phyloP scores from a whole-genome alignment of 1,140 invertebrate genomes.

The Homalodisca vitripennis region DNA sequence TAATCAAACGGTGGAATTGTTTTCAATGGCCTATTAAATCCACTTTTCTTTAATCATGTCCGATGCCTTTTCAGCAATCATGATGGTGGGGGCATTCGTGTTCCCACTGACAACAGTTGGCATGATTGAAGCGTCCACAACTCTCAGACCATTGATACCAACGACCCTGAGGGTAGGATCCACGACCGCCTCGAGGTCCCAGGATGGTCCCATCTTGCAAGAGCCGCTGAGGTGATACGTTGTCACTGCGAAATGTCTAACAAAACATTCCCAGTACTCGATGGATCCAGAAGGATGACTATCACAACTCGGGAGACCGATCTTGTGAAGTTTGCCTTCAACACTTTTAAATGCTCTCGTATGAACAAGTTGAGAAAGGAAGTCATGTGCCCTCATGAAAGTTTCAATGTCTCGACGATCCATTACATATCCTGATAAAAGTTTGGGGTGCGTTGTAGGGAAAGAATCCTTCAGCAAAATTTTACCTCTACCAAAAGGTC shows the following conservation, averaged over 20 bases:
- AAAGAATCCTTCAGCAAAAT: slow-evolving; percentile 61
- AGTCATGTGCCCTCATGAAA: slow-evolving; percentile 53
- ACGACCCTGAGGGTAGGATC: slow-evolving; percentile 77
- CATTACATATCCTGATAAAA: slow-evolving; percentile 77
- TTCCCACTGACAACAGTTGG: slow-evolving; percentile 79
- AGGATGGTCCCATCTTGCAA: slow-evolving; percentile 78
- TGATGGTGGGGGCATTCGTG: slow-evolving; percentile 81
- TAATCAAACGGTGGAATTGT: too few species aligned
- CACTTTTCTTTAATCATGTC: slow-evolving; percentile 79
- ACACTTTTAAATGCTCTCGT: slow-evolving; percentile 40
- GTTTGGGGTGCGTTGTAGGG: slow-evolving; percentile 68
- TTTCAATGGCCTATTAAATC: too few species aligned
- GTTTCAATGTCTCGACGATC: slow-evolving; percentile 64
- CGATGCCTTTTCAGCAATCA: slow-evolving; percentile 84
- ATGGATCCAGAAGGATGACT: slow-evolving; percentile 70
- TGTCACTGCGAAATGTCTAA: slow-evolving; percentile 80
- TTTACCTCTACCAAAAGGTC: slow-evolving; percentile 65
- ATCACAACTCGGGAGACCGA: slow-evolving; percentile 73
- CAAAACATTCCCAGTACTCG: slow-evolving; percentile 81
- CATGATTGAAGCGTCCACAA: slow-evolving; percentile 89
- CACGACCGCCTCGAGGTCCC: slow-evolving; percentile 75
- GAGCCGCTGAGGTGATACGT: slow-evolving; percentile 82
- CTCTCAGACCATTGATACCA: slow-evolving; percentile 71
- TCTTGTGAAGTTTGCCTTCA: slow-evolving; percentile 56
- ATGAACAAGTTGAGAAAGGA: slow-evolving; percentile 23